Conservation (phyloP, 2,888 invertebrate genomes). For the Pediacus dermestoides region DNA sequence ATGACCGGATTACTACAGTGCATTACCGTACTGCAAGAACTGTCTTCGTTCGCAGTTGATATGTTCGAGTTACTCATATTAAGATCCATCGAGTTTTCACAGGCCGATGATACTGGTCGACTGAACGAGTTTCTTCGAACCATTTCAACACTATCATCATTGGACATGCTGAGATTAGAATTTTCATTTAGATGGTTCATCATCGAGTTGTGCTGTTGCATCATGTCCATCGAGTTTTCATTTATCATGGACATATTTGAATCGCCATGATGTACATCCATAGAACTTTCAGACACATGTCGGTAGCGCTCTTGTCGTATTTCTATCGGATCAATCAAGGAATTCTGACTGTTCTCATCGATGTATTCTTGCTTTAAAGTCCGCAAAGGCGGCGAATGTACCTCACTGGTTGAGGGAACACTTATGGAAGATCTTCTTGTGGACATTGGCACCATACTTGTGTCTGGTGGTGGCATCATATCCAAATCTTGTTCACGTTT, state of each 20-base stretch:
- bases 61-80: constrained; percentile 31
- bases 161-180: constrained; percentile 41
- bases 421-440: constrained; percentile 58
- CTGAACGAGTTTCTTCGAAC: constrained; percentile 32
- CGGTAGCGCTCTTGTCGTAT: constrained; percentile 40
- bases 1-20: constrained; percentile 19
- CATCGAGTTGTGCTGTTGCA: constrained; percentile 35
- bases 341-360: constrained; percentile 71
- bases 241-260: constrained; percentile 50
- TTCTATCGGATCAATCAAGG: constrained; percentile 49
- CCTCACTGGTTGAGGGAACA: constrained; percentile 56
- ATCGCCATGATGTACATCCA: constrained; percentile 49
- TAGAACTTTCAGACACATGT: constrained; percentile 48
- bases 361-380: constrained; percentile 63
- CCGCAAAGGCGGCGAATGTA: constrained; percentile 54
- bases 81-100: constrained; percentile 44
- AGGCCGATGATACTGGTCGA: constrained; percentile 23
- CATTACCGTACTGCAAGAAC: constrained; percentile 32
- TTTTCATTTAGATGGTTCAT: constrained; percentile 40
- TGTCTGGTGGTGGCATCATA: constrained; percentile 69
- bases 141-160: constrained; percentile 42
- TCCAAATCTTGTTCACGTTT: constrained; percentile 58
- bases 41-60: constrained; percentile 35
- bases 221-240: constrained; percentile 54
- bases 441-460: constrained; percentile 58